Evolutionary conservation across 2,888 invertebrate genomes (phyloP).

Genomic region (Drosophila picticornis): DNA sequence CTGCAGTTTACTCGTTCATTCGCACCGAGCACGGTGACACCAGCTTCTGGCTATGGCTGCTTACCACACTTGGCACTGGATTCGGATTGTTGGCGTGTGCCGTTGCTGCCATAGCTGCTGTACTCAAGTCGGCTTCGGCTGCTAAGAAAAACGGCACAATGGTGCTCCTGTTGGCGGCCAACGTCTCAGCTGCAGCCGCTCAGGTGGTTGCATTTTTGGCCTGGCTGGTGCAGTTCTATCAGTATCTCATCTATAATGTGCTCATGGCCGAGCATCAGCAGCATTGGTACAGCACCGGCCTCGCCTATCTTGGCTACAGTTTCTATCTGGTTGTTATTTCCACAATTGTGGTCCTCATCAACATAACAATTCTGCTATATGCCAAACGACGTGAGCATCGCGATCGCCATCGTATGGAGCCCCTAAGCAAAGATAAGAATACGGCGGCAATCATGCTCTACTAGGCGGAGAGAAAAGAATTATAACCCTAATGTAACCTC

Average conservation of each 20-base stretch:
- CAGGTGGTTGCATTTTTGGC: constrained; percentile 91
- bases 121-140: constrained; percentile 84
- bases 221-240: constrained; percentile 94
- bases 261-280: constrained; percentile 92
- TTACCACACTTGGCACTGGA: constrained; percentile 84
- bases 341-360: constrained; percentile 82
- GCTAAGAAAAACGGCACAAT: constrained; percentile 83
- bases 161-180: constrained; percentile 83
- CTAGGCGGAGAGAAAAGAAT: constrained; percentile 46
- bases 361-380: constrained; percentile 81
- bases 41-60: constrained; percentile 84
- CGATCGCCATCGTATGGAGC: constrained; percentile 80
- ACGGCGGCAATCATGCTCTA: constrained; percentile 85
- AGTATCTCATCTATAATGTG: constrained; percentile 92
- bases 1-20: constrained; percentile 82
- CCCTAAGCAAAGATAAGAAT: constrained; percentile 83
- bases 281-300: constrained; percentile 93
- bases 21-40: constrained; percentile 82
- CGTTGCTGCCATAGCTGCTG: constrained; percentile 84
- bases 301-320: constrained; percentile 93
- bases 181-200: constrained; percentile 88
- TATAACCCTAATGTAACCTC: constrained; percentile 61
- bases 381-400: constrained; percentile 79
- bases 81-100: constrained; percentile 84
- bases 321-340: constrained; percentile 88